These are phyloP conservation scores for Gymnarchus niloticus DNA, from an alignment of 2,113 vertebrate genomes.

Conservation along the genomic window DNA sequence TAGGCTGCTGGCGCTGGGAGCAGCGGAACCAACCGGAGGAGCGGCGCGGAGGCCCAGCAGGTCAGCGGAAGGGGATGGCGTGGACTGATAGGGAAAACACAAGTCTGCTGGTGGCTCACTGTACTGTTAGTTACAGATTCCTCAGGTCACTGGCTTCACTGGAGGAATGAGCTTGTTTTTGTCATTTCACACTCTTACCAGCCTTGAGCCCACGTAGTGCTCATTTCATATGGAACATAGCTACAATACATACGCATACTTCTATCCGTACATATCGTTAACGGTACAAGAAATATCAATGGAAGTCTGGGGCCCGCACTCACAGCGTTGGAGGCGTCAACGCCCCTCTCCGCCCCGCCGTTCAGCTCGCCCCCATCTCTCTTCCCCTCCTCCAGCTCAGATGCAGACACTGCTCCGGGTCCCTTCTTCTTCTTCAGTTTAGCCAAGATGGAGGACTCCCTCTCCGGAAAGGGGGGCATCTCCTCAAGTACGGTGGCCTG, in stretches of 20 bases:
- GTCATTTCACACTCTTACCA: no score
- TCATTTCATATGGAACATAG: not conserved
- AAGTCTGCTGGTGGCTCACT: not conserved
- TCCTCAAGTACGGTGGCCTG: conserved; percentile 89
- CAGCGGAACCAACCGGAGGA: conserved; percentile 52
- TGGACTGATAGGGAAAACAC: conserved; percentile 62
- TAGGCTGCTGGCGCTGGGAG: conserved; percentile 65
- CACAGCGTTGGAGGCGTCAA: conserved; percentile 75
- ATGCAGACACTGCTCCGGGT: conserved; percentile 68
- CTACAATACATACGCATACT: not conserved
- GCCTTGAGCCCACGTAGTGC: not conserved
- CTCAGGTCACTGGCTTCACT: not conserved
- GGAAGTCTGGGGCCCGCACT: conserved; percentile 37
- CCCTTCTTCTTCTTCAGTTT: conserved; percentile 92
- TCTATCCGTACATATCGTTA: not conserved
- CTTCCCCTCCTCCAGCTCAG: conserved; percentile 77
- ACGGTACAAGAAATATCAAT: not conserved
- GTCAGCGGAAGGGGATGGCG: conserved; percentile 84
- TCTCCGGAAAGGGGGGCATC: conserved; percentile 89
- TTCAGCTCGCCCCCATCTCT: conserved; percentile 79
- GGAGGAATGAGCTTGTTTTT: not conserved
- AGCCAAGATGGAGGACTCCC: conserved; percentile 85
- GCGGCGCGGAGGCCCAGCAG: conserved; percentile 77
- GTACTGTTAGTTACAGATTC: not conserved
- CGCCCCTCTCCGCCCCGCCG: conserved; percentile 66